Percentiles rank a stretch among this genome's conserved stretches.
Evolutionary conservation across 2,797 vertebrate genomes (phyloP).

Genomic region (Coregonus sp.): DNA sequence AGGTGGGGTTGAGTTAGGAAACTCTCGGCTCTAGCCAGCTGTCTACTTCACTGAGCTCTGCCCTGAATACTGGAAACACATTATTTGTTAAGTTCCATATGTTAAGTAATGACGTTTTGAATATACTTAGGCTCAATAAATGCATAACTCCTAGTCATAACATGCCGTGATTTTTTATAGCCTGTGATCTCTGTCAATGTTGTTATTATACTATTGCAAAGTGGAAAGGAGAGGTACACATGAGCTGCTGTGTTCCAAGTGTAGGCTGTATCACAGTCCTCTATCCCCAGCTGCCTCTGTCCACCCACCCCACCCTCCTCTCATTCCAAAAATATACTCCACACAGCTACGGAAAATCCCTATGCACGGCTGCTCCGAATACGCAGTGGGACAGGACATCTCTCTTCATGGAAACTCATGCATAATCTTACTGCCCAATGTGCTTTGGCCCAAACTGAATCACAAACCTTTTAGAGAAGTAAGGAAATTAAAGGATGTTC

Average conservation of each 20-base stretch:
- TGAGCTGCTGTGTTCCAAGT: neutral
- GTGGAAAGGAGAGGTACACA: too few species aligned
- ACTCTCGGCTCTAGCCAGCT: neutral
- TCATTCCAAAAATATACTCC: slow-evolving; percentile 71
- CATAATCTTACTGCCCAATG: neutral
- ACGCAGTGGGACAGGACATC: slow-evolving; percentile 23
- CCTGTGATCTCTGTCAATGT: neutral
- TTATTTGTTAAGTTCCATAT: neutral
- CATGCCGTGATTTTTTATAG: neutral
- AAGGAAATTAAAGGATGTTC: neutral
- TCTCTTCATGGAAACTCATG: neutral
- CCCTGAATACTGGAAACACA: neutral
- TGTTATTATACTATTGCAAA: neutral
- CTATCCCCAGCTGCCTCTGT: slow-evolving; percentile 72
- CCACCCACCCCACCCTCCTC: slow-evolving; percentile 54
- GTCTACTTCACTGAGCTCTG: neutral
- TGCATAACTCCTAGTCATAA: neutral
- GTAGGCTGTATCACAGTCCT: slow-evolving; percentile 6
- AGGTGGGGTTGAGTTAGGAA: neutral
- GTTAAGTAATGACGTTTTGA: neutral
- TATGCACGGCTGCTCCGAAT: slow-evolving; percentile 12
- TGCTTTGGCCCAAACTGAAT: neutral
- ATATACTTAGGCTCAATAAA: neutral
- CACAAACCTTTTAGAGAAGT: neutral
- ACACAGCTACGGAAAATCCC: slow-evolving; percentile 73